Evolutionary conservation across 2,113 vertebrate species (phyloP).

Genomic region (Micromys minutus): DNA sequence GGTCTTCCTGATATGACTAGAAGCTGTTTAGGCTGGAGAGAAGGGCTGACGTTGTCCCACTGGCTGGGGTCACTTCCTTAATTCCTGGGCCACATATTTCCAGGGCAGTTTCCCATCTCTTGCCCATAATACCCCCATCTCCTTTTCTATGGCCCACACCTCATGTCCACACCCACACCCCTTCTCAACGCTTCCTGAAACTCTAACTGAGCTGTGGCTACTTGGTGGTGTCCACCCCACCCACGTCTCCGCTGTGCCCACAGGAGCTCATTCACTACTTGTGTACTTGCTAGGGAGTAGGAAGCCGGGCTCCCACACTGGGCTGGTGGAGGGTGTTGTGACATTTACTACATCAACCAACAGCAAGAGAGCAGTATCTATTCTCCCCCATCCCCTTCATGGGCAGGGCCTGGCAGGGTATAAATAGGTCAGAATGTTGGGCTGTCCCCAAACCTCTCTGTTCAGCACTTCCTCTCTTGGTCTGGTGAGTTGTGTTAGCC

Average conservation of each 20-base stretch:
- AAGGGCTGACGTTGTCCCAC: neutral
- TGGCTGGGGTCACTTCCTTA: neutral
- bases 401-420: conserved; percentile 74
- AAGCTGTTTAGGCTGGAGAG: neutral
- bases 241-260: neutral
- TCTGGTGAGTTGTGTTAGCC: conserved; percentile 40
- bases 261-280: neutral
- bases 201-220: neutral
- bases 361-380: neutral
- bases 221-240: neutral
- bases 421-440: conserved; percentile 73
- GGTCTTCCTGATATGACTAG: neutral
- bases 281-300: neutral
- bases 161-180: neutral
- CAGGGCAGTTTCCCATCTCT: neutral
- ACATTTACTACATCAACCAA: neutral
- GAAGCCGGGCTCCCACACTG: neutral
- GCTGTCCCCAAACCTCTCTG: neutral
- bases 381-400: conserved; percentile 45
- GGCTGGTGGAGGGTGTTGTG: neutral
- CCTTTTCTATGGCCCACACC: neutral
- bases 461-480: neutral
- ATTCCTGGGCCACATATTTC: neutral
- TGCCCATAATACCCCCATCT: neutral
- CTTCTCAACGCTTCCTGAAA: neutral